Conservation (phyloP, 2,797 vertebrate species). For the Pristis pectinata region DNA sequence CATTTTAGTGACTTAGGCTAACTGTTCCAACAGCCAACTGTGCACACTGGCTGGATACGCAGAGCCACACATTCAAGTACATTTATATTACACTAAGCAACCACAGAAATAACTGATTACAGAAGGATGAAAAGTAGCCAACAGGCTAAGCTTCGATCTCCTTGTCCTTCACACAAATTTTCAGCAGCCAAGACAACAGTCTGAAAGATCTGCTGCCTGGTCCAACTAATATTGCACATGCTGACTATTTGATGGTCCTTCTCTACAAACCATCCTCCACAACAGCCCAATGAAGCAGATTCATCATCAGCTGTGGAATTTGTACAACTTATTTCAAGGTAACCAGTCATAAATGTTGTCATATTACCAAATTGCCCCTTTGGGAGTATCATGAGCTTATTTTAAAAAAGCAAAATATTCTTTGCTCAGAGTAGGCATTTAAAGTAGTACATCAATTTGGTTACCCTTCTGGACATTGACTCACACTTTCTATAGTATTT, state of each 20-base stretch:
- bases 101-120: background rate
- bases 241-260: background rate
- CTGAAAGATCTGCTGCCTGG: background rate
- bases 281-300: background rate
- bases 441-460: background rate
- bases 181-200: background rate
- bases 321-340: background rate
- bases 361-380: background rate
- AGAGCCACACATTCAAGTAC: background rate
- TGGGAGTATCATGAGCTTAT: too few species aligned
- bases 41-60: background rate
- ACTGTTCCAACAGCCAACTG: too few species aligned
- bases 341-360: background rate
- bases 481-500: constrained; percentile 39
- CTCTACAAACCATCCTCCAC: background rate
- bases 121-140: background rate
- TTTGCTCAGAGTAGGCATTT: background rate
- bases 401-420: background rate
- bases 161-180: background rate
- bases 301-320: background rate
- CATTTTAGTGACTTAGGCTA: background rate
- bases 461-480: background rate
- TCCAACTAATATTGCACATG: background rate
- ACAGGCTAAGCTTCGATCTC: background rate
- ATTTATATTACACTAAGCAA: background rate